A percentile compares a stretch with the other conserved stretches of the same genome.
Conservation (phyloP, 1,140 invertebrate genomes). For the Drepana arcuata region DNA sequence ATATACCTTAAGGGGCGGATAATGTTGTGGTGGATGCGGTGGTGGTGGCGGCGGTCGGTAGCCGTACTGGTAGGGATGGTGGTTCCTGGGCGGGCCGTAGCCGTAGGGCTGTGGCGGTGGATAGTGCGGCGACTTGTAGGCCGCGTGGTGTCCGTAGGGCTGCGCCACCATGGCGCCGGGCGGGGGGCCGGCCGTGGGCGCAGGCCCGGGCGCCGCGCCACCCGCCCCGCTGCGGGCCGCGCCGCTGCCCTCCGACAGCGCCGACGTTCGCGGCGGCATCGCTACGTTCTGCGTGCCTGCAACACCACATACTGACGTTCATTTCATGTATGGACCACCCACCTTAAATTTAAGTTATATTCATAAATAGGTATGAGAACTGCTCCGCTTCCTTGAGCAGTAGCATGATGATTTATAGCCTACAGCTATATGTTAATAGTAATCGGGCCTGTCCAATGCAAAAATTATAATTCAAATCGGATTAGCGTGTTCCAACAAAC, state of each 20-base stretch:
- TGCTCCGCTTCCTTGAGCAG: too few species aligned
- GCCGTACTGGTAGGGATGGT: constrained; percentile 49
- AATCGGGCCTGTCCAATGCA: too few species aligned
- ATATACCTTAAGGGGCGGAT: constrained; percentile 49
- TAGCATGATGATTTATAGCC: too few species aligned
- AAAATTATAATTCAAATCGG: too few species aligned
- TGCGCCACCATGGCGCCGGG: constrained; percentile 66
- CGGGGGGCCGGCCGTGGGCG: constrained; percentile 34
- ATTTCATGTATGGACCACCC: too few species aligned
- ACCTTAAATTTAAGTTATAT: too few species aligned
- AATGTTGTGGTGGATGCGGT: constrained; percentile 53
- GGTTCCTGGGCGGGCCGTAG: constrained; percentile 58
- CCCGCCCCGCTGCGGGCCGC: constrained; percentile 72
- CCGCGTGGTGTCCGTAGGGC: constrained; percentile 71
- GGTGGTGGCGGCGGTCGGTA: constrained; percentile 54
- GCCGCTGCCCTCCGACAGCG: constrained; percentile 88
- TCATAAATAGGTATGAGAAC: too few species aligned
- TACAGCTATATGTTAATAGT: too few species aligned
- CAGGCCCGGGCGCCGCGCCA: constrained; percentile 69
- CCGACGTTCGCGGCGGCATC: constrained; percentile 92
- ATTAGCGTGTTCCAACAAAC: too few species aligned
- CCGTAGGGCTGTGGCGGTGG: constrained; percentile 49
- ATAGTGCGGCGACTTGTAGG: constrained; percentile 61
- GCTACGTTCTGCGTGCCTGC: constrained; percentile 92
- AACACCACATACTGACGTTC: too few species aligned